Conservation (phyloP, 2,113 vertebrate species). For the Hippolais icterina region DNA sequence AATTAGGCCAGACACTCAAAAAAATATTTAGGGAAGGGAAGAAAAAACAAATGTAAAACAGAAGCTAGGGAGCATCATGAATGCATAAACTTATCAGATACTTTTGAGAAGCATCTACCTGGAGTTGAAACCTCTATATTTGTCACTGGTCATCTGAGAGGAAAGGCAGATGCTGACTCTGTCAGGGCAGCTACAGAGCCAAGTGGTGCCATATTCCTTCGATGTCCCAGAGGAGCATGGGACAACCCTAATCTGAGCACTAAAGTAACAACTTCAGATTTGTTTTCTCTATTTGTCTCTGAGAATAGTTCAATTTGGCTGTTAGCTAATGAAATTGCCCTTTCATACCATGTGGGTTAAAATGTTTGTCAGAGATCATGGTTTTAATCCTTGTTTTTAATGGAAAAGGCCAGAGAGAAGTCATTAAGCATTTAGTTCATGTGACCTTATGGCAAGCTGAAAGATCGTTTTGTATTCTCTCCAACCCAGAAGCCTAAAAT, state of each 20-base stretch:
- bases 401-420: not conserved
- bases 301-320: not conserved
- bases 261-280: not conserved
- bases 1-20: not conserved
- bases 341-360: not conserved
- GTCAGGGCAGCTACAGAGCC: not conserved
- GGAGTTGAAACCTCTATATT: not conserved
- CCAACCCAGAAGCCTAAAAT: constrained; percentile 33
- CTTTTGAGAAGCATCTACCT: not conserved
- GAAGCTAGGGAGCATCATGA: not conserved
- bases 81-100: not conserved
- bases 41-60: not conserved
- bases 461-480: constrained; percentile 3
- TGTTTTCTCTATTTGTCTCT: not conserved
- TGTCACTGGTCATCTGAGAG: not conserved
- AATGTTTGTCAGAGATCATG: not conserved
- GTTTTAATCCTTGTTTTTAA: constrained; percentile 18
- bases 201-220: not conserved
- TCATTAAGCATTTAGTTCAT: not conserved
- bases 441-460: constrained; percentile 2
- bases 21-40: not conserved
- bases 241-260: not conserved
- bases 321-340: not conserved
- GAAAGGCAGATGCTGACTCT: not conserved
- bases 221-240: rapidly evolving